Percentiles rank a stretch among this genome's conserved stretches.
Evolutionary conservation across 2,797 vertebrate genomes (phyloP).

Genomic region (Poecilia velifera): DNA sequence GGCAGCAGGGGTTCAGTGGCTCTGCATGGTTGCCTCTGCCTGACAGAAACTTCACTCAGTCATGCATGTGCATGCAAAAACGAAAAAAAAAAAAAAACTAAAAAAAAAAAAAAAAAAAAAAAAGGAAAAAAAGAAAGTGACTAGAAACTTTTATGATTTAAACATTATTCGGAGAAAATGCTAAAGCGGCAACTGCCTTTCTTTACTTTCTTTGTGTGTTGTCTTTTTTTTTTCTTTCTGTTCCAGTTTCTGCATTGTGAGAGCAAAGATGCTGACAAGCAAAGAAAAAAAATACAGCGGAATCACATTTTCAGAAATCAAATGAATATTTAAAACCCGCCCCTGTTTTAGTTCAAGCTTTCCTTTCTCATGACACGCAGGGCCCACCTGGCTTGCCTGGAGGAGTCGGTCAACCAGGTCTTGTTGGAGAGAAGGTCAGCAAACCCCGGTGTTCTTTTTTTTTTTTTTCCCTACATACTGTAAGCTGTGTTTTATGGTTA

Average conservation of each 20-base stretch:
- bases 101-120: background rate
- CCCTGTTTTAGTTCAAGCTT: slow-evolving; percentile 45
- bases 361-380: slow-evolving; percentile 69
- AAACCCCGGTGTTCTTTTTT: slow-evolving; percentile 6
- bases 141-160: slow-evolving; percentile 41
- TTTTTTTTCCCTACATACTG: too few species aligned
- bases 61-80: slow-evolving; percentile 13
- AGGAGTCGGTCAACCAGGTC: slow-evolving; percentile 88
- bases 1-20: slow-evolving; percentile 46
- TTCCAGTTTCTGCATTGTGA: slow-evolving; percentile 50
- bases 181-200: slow-evolving; percentile 47
- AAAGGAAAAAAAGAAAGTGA: slow-evolving; percentile 19
- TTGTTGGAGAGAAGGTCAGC: slow-evolving; percentile 91
- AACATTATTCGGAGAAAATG: slow-evolving; percentile 26
- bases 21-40: slow-evolving; percentile 8
- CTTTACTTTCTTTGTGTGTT: slow-evolving; percentile 40
- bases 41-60: background rate
- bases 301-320: slow-evolving; percentile 41
- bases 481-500: slow-evolving; percentile 9
- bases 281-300: slow-evolving; percentile 31
- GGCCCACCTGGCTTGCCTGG: slow-evolving; percentile 84
- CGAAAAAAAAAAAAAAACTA: background rate
- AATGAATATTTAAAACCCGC: slow-evolving; percentile 61
- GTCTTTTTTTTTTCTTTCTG: slow-evolving; percentile 26
- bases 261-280: slow-evolving; percentile 61